phyloP scores from a whole-genome alignment of 1,140 invertebrate species.

The Trachymyrmex cornetzi region DNA sequence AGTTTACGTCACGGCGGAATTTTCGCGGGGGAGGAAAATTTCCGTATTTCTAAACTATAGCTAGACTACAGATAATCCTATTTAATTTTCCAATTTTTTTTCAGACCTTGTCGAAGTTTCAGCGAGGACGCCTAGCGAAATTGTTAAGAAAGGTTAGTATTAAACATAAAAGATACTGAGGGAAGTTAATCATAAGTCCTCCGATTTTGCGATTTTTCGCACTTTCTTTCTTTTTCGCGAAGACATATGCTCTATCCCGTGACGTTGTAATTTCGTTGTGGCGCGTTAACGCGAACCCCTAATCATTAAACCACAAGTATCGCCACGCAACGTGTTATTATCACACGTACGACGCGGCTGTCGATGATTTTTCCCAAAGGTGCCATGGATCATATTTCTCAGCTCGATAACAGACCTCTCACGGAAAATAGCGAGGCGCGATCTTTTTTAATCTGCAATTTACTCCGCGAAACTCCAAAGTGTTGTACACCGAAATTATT shows the following conservation, averaged over 20 bases:
- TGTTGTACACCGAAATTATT: not conserved
- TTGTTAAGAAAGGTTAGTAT: slow-evolving; percentile 35
- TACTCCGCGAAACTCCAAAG: not conserved
- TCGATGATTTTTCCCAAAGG: slow-evolving; percentile 28
- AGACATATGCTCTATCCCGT: slow-evolving; percentile 2
- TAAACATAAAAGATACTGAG: not conserved
- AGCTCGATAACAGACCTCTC: slow-evolving; percentile 37
- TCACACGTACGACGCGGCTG: slow-evolving; percentile 44
- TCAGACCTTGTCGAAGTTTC: not conserved
- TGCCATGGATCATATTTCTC: slow-evolving; percentile 50
- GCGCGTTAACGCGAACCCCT: slow-evolving; percentile 52
- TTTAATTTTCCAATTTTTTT: slow-evolving; percentile 54
- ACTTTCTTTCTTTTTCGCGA: slow-evolving; percentile 32
- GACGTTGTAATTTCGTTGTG: slow-evolving; percentile 50
- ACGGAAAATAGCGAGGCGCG: not conserved
- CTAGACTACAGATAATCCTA: slow-evolving; percentile 11
- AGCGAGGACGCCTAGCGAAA: not conserved
- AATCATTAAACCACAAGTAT: slow-evolving; percentile 57
- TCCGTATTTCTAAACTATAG: slow-evolving; percentile 12
- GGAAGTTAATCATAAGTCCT: slow-evolving; percentile 37
- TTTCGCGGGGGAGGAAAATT: not conserved
- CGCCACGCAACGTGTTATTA: slow-evolving; percentile 55
- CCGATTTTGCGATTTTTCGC: slow-evolving; percentile 41
- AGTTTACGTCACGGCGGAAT: not conserved
- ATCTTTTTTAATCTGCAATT: slow-evolving; percentile 37